Evolutionary conservation across 2,888 invertebrate genomes (phyloP), one percentile per base, ranked within the genome.

Genomic region (Diloba caeruleocephala): DNA sequence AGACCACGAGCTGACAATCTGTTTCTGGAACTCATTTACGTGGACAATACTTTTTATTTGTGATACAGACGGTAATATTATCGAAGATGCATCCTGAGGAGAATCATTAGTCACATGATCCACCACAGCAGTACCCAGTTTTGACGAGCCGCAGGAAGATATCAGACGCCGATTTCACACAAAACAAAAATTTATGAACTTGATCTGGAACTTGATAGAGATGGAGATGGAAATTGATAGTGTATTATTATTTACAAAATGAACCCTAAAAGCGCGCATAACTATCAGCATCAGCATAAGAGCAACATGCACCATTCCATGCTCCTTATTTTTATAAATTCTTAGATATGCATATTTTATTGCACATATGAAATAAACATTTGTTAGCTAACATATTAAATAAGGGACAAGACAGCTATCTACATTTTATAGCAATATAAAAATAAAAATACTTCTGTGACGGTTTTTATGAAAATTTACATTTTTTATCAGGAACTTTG

Each of bases 301-400:
- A 59, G 36, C n/a, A 26, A 26, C 60, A 33, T n/a, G n/a, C n/a
- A n/a, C n/a, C n/a, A n/a, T n/a, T 28, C 15, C 34, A 23, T 29
- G 34, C 41, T 15, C 15, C 28, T 41, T 41, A 61, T 62, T 53
- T 57, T 56, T 71, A n/a, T n/a, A n/a, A n/a, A n/a, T n/a, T n/a
- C n/a, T n/a, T n/a, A n/a, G 66, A 64, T 66, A 73, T 66, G 67
- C 54, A 63, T 50, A 52, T 67, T 71, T 73, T 67, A 71, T 58
- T 60, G 46, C 39, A 55, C 34, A 15, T 52, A 73, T 73, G 60
- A 73, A 70, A 58, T 60, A 44, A 57, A 48, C 58, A 61, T 70
- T 37, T 66, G 55, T 37, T 48, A 45, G 59, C 52, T 61, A 55
- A 28, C 29, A 36, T 52, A 62, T 58, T 61, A 73, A 72, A 71